Evolutionary conservation across 2,113 vertebrate species (phyloP).

Genomic region (Podarcis raffonei): DNA sequence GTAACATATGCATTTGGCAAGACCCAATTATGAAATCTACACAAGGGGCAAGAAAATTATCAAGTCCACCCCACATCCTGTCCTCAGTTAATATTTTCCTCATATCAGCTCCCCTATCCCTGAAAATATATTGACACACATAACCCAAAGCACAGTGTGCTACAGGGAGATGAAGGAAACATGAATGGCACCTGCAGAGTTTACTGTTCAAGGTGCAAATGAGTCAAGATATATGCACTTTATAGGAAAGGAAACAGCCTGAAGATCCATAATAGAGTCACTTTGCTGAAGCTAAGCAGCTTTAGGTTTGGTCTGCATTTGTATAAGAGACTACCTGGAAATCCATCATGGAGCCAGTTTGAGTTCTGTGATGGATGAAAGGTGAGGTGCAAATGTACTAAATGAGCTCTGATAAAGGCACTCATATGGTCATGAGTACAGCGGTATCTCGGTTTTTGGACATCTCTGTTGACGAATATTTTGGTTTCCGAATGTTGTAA

Average conservation of each 20-base stretch:
- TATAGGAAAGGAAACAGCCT: too few relatives aligned
- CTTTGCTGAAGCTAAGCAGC: neutral
- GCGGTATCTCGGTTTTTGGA: too few relatives aligned
- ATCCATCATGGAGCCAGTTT: neutral
- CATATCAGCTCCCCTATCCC: neutral
- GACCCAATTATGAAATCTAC: conserved; percentile 11
- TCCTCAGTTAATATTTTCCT: neutral
- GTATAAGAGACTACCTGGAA: neutral
- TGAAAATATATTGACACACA: neutral
- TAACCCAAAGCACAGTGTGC: neutral
- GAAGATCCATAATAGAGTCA: neutral
- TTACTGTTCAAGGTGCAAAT: neutral
- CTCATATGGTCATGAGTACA: too few relatives aligned
- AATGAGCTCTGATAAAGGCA: too few relatives aligned
- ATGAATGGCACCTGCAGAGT: neutral
- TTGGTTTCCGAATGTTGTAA: too few relatives aligned
- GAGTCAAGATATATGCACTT: neutral
- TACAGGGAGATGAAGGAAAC: neutral
- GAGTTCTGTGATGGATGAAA: too few relatives aligned
- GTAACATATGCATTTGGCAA: too few relatives aligned
- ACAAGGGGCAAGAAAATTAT: neutral
- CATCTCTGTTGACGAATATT: too few relatives aligned
- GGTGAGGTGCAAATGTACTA: too few relatives aligned
- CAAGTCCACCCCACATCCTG: neutral
- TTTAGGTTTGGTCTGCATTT: neutral